Evolutionary conservation across 2,888 invertebrate species (phyloP).

Genomic region (Scaptomyza reducta): DNA sequence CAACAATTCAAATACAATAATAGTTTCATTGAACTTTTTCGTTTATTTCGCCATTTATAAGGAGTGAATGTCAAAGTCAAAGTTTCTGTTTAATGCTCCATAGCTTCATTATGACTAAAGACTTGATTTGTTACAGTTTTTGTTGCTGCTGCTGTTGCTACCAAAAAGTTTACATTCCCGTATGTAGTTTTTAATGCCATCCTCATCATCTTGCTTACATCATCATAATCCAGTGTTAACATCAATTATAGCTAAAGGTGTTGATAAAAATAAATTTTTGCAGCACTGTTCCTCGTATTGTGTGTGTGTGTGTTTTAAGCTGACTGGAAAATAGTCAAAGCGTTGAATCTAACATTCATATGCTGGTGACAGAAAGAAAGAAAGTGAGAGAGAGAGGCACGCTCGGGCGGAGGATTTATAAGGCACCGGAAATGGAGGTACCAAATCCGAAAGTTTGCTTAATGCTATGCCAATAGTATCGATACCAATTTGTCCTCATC

Average conservation of each 20-base stretch:
- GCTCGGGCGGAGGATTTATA: constrained; percentile 37
- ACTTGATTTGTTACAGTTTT: constrained; percentile 21
- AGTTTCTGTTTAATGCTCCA: constrained; percentile 11
- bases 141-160: constrained; percentile 11
- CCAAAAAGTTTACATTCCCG: constrained; percentile 11
- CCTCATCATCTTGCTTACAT: not conserved
- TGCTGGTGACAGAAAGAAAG: not conserved
- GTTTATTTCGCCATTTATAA: constrained; percentile 50
- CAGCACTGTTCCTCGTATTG: constrained; percentile 28
- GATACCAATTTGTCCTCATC: constrained; percentile 94
- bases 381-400: not conserved
- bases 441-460: constrained; percentile 86
- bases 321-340: too few relatives aligned
- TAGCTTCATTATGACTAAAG: constrained; percentile 17
- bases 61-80: constrained; percentile 31
- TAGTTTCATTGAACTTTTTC: constrained; percentile 17
- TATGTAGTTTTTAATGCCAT: constrained; percentile 33
- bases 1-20: not conserved
- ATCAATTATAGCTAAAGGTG: constrained; percentile 57
- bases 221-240: constrained; percentile 42
- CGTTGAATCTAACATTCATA: constrained; percentile 9
- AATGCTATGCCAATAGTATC: constrained; percentile 97
- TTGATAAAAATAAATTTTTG: too few relatives aligned
- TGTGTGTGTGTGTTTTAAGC: not conserved
- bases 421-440: constrained; percentile 56